Conservation (phyloP, 2,888 invertebrate species). For the Bruchidius siliquastri region DNA sequence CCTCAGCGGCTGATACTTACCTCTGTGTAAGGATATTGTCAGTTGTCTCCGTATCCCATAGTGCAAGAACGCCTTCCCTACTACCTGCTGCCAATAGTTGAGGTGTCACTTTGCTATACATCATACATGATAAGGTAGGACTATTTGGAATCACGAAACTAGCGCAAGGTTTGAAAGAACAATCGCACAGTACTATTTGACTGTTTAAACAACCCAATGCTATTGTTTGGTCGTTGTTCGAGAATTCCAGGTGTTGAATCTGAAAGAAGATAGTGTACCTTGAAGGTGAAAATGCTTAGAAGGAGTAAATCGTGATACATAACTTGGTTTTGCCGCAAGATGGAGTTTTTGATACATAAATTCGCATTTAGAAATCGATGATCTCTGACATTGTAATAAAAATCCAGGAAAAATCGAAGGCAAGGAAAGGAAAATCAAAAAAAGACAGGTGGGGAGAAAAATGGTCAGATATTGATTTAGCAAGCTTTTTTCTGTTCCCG, state of each 20-base stretch:
- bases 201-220: constrained; percentile 23
- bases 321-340: too few species aligned
- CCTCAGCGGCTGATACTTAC: too few species aligned
- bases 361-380: too few species aligned
- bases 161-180: constrained; percentile 23
- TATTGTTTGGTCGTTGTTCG: constrained; percentile 30
- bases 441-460: too few species aligned
- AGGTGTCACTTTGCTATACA: constrained; percentile 17
- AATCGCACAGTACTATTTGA: constrained; percentile 25
- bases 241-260: constrained; percentile 30
- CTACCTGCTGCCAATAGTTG: neutral
- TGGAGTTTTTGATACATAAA: too few species aligned
- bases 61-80: constrained; percentile 14
- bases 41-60: constrained; percentile 28
- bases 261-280: constrained; percentile 14
- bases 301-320: too few species aligned
- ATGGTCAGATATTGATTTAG: too few species aligned
- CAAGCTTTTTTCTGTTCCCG: too few species aligned
- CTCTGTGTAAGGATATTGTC: constrained; percentile 13
- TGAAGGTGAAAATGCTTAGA: too few species aligned
- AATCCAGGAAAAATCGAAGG: too few species aligned
- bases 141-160: constrained; percentile 28
- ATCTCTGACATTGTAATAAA: too few species aligned
- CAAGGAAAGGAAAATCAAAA: too few species aligned
- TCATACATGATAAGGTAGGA: constrained; percentile 23